phyloP scores from a whole-genome alignment of 2,113 vertebrate species.

The Plectropomus leopardus region DNA sequence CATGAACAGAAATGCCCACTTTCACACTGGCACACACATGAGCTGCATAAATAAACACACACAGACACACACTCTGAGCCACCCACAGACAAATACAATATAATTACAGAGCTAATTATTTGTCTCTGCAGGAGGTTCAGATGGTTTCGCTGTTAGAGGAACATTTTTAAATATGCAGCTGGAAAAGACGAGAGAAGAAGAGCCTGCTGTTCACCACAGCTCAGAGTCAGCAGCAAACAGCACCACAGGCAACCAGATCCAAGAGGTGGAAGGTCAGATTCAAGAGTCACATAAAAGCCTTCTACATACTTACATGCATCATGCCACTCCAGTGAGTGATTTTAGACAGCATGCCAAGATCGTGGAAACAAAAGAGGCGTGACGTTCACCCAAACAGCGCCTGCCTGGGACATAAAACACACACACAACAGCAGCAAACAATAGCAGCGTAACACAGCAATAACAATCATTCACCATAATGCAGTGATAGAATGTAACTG shows the following conservation, averaged over 20 bases:
- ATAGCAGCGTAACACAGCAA: no score
- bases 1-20: not conserved
- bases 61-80: slow-evolving; percentile 24
- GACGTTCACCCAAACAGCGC: no score
- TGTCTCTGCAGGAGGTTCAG: slow-evolving; percentile 47
- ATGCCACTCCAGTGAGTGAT: no score
- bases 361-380: no score
- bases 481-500: no score
- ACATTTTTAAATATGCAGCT: slow-evolving; percentile 28
- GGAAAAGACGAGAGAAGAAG: not conserved
- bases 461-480: no score
- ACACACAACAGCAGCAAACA: no score
- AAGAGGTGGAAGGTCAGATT: not conserved
- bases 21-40: not conserved
- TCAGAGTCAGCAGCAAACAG: not conserved
- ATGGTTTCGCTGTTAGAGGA: slow-evolving; percentile 17
- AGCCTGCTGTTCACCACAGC: not conserved
- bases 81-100: slow-evolving; percentile 37
- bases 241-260: not conserved
- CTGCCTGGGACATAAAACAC: no score
- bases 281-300: no score
- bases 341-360: no score
- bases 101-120: slow-evolving; percentile 61
- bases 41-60: slow-evolving; percentile 1
- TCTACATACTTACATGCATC: no score